Conservation (phyloP, 2,113 vertebrate species). For the Paralichthys olivaceus region DNA sequence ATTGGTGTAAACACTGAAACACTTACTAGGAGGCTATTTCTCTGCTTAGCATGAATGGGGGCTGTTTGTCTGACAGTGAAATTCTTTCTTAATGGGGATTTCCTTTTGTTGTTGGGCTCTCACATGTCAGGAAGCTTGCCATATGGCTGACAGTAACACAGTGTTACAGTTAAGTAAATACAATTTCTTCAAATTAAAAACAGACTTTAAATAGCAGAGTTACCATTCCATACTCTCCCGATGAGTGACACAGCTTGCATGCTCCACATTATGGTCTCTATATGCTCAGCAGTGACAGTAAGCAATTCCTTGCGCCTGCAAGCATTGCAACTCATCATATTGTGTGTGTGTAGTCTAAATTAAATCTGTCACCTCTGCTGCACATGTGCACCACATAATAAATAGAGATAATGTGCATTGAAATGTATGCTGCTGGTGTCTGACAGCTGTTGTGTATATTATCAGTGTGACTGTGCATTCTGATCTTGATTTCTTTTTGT, state of each 20-base stretch:
- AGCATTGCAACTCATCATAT: slow-evolving; percentile 26
- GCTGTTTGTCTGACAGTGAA: slow-evolving; percentile 36
- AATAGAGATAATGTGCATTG: slow-evolving; percentile 8
- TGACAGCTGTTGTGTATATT: slow-evolving; percentile 23
- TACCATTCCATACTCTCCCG: slow-evolving; percentile 25
- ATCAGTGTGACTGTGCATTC: slow-evolving; percentile 25
- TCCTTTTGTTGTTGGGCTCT: slow-evolving; percentile 40
- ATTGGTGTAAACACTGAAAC: slow-evolving; percentile 43
- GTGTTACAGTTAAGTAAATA: slow-evolving; percentile 63
- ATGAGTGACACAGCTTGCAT: slow-evolving; percentile 25
- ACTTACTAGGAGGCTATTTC: slow-evolving; percentile 36
- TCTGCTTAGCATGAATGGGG: slow-evolving; percentile 30
- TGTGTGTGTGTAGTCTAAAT: slow-evolving; percentile 51
- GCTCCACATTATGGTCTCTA: background rate
- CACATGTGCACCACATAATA: slow-evolving; percentile 4
- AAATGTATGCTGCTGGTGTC: slow-evolving; percentile 22
- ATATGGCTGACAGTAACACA: slow-evolving; percentile 56
- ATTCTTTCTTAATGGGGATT: slow-evolving; percentile 31
- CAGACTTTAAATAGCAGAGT: slow-evolving; percentile 60
- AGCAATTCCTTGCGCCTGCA: background rate
- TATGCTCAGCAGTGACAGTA: slow-evolving; percentile 9
- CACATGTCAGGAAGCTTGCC: slow-evolving; percentile 22
- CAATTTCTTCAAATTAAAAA: slow-evolving; percentile 61
- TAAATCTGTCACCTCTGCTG: slow-evolving; percentile 44
- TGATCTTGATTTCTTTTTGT: background rate